phyloP scores from a whole-genome alignment of 2,888 invertebrate species.

The Phengaris alcon region DNA sequence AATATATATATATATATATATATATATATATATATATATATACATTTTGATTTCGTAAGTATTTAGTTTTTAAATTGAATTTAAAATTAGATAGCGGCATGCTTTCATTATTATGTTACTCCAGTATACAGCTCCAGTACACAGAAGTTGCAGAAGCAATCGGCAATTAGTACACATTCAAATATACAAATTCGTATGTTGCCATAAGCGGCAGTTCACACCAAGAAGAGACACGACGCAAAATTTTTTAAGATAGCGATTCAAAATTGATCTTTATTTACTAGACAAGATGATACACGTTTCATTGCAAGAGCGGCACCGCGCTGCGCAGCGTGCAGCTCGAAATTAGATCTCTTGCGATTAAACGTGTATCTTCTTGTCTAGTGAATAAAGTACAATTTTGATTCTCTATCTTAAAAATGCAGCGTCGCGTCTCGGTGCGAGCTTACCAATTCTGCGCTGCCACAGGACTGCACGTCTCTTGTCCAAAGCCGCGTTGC shows the following conservation, averaged over 20 bases:
- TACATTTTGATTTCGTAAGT: slow-evolving; percentile 3
- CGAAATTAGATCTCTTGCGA: background rate
- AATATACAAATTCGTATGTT: background rate
- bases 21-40: slow-evolving; percentile 16
- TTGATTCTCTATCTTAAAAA: background rate
- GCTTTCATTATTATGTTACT: background rate
- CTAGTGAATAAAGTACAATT: background rate
- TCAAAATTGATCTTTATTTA: too few relatives aligned
- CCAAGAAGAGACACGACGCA: too few relatives aligned
- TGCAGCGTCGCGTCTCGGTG: too few relatives aligned
- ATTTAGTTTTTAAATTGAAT: background rate
- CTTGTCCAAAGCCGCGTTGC: too few relatives aligned
- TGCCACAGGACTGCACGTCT: too few relatives aligned
- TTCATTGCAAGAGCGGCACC: too few relatives aligned
- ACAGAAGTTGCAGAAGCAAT: background rate
- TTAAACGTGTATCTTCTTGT: background rate
- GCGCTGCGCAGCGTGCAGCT: background rate
- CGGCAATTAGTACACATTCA: background rate
- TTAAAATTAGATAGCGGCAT: background rate
- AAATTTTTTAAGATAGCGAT: too few relatives aligned
- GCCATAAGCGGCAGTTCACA: too few relatives aligned
- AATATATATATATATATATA: slow-evolving; percentile 14
- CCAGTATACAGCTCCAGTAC: too few relatives aligned
- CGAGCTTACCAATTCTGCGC: too few relatives aligned
- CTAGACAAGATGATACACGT: too few relatives aligned